Conservation (phyloP, 2,797 vertebrate genomes). For the Phataginus tetradactyla region DNA sequence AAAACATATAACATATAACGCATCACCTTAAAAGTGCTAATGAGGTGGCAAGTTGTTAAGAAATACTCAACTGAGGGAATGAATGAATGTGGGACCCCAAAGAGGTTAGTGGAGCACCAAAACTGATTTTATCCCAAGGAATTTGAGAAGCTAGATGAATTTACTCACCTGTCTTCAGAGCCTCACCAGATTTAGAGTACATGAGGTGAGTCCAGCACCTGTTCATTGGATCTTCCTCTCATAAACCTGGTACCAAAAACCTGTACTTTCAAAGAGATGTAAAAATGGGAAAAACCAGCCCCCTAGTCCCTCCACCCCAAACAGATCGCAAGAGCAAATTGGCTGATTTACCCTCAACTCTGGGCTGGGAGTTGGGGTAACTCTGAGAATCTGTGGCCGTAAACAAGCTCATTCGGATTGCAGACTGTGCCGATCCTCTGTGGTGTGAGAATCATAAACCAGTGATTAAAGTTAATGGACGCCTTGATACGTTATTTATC, state of each 20-base stretch:
- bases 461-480: background rate
- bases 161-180: background rate
- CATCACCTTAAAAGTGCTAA: background rate
- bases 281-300: background rate
- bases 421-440: background rate
- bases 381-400: background rate
- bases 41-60: background rate
- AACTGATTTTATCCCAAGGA: background rate
- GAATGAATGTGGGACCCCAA: too few species aligned
- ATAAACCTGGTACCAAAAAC: background rate
- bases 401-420: background rate
- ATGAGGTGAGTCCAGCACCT: background rate
- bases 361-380: background rate
- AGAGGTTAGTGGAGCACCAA: background rate
- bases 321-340: background rate
- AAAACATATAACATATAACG: background rate
- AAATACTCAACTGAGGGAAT: background rate
- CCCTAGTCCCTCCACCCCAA: background rate
- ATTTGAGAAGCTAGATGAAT: background rate
- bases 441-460: background rate
- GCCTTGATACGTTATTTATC: background rate
- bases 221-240: background rate
- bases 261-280: background rate
- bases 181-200: background rate
- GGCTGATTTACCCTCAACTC: background rate